Percentiles rank a stretch among this genome's conserved stretches.
Conservation (phyloP, 1,140 invertebrate species). For the Lordiphosa stackelbergi region DNA sequence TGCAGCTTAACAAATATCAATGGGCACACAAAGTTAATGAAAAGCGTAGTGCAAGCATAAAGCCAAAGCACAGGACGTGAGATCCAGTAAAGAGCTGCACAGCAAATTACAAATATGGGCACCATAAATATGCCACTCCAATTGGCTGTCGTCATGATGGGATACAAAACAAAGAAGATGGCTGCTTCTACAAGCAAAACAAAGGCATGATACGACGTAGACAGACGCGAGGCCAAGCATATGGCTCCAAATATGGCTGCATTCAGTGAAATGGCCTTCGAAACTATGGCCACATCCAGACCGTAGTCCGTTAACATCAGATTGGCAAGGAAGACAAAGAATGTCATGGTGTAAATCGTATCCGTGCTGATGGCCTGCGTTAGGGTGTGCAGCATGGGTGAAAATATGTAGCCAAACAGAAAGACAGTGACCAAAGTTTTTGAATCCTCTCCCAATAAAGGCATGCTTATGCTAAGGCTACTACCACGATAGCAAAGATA, state of each 20-base stretch:
- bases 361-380: slow-evolving; percentile 98
- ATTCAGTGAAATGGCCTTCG: slow-evolving; percentile 91
- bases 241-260: slow-evolving; percentile 95
- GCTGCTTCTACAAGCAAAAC: slow-evolving; percentile 91
- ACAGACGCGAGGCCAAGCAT: slow-evolving; percentile 93
- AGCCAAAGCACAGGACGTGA: slow-evolving; percentile 80
- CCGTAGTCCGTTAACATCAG: slow-evolving; percentile 95
- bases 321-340: slow-evolving; percentile 92
- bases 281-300: slow-evolving; percentile 86
- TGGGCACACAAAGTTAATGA: slow-evolving; percentile 88
- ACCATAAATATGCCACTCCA: slow-evolving; percentile 70
- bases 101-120: slow-evolving; percentile 58
- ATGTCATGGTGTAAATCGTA: slow-evolving; percentile 95
- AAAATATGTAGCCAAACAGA: slow-evolving; percentile 89
- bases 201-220: slow-evolving; percentile 91
- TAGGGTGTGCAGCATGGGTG: slow-evolving; percentile 94
- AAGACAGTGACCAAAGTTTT: slow-evolving; percentile 88
- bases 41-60: slow-evolving; percentile 81
- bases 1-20: slow-evolving; percentile 88
- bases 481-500: slow-evolving; percentile 66
- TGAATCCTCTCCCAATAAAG: slow-evolving; percentile 79
- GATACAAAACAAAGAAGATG: slow-evolving; percentile 92
- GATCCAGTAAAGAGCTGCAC: slow-evolving; percentile 78
- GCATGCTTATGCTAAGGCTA: slow-evolving; percentile 47
- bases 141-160: slow-evolving; percentile 84